Conservation (phyloP, 2,113 vertebrate genomes). For the Elaphurus davidianus region DNA sequence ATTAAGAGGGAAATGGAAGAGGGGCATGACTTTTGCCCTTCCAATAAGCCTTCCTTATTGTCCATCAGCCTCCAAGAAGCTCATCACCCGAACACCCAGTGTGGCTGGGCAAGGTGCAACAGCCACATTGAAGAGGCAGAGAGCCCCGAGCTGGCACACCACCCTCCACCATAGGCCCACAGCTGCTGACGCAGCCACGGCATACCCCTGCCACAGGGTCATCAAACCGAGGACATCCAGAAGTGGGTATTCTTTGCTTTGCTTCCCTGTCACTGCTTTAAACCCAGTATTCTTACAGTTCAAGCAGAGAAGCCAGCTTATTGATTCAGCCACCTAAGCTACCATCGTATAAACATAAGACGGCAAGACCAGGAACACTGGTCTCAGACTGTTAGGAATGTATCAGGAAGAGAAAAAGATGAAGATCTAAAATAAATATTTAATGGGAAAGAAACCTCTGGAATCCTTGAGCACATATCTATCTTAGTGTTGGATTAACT, state of each 20-base stretch:
- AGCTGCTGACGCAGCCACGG: not conserved
- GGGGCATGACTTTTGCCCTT: not conserved
- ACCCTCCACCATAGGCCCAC: accelerated
- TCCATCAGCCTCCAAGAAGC: not conserved
- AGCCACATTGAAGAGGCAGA: not conserved
- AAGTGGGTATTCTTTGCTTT: not conserved
- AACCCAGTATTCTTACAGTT: not conserved
- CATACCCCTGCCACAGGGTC: accelerated
- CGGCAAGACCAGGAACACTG: not conserved
- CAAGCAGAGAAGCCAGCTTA: not conserved
- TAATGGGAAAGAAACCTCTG: not conserved
- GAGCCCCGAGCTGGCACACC: not conserved
- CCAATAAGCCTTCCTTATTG: not conserved
- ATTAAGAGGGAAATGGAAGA: not conserved
- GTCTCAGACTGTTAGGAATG: not conserved
- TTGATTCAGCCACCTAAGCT: not conserved
- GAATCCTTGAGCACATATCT: not conserved
- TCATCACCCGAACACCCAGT: not conserved
- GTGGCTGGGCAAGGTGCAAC: not conserved
- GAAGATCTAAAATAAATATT: not conserved
- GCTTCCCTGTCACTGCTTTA: not conserved
- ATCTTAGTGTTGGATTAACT: not conserved
- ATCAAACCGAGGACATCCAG: not conserved
- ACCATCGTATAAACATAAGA: accelerated
- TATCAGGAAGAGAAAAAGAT: not conserved